Base-by-base conservation (phyloP, 2,888 invertebrate species). In the Mesoligia furuncula region DNA sequence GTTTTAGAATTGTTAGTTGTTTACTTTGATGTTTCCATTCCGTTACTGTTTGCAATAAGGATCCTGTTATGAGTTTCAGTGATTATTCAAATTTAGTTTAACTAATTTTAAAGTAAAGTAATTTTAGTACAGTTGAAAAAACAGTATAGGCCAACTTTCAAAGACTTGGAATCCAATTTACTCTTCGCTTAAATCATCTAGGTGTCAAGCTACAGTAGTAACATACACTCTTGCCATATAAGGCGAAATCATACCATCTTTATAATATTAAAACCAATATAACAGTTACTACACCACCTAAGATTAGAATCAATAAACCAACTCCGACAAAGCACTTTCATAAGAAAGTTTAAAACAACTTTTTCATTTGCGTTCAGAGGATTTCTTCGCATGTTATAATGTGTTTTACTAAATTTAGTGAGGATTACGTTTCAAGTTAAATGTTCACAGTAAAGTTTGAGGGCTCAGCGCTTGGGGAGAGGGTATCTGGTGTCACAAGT, bases 331-430 rank as follows among this genome's bases (percentile, higher is more conserved):
- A 85, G 51, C 67, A 70, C 67, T 72, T 71, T 71, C 73, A 61
- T 59, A 57, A 13, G 9, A 74, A 82, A 79, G 57, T 61, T 83
- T 54, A 27, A 51, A 73, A 27, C 61, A 79, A 81, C 74, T 81
- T 86, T 81, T 80, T 75, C 79, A 77, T 87, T 73, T 78, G 75
- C 42, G 20, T 79, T 81, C 66, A 51, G 61, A 61, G 45, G 70
- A 79, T 76, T 81, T 61, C 57, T 77, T 75, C 15, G 45, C 59
- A 54, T 39, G 66, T 73, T 74, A 81, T 42, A 77, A 77, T 75
- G 65, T 73, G 87, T 83, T 85, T 88, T 86, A 88, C 85, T 64
- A 84, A 87, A 84, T 80, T 81, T 69, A 69, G 73, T 85, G 36
- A 20, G 57, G 78, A 81, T 79, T 81, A 79, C 31, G 54, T 48